A percentile compares a stretch with the other conserved stretches of the same genome.
phyloP scores from a whole-genome alignment of 2,888 invertebrate genomes.

The Amphipyra tragopoginis region DNA sequence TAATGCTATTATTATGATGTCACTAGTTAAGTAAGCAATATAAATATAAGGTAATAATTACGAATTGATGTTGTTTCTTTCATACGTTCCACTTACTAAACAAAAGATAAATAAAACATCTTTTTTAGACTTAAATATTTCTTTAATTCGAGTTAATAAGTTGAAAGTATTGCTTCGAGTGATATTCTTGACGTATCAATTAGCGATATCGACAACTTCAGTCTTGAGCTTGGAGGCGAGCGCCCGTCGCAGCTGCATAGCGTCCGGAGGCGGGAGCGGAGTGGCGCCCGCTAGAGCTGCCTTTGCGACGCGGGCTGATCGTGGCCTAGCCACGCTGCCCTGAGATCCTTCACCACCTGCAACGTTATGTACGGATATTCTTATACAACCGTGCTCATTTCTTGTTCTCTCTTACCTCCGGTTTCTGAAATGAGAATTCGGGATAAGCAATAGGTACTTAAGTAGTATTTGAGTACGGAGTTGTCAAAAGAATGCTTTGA shows the following conservation, averaged over 20 bases:
- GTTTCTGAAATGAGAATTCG: no score
- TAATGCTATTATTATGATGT: constrained; percentile 89
- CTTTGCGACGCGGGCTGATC: constrained; percentile 93
- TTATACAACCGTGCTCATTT: no score
- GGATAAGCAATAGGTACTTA: no score
- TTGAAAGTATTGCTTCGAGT: constrained; percentile 20
- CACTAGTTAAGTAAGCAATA: constrained; percentile 90
- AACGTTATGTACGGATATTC: not conserved
- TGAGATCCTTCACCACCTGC: constrained; percentile 90
- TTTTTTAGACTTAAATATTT: constrained; percentile 29
- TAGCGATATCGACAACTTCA: constrained; percentile 93
- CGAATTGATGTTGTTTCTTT: constrained; percentile 75
- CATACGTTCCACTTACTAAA: constrained; percentile 49
- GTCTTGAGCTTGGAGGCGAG: constrained; percentile 95
- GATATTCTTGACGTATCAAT: constrained; percentile 50
- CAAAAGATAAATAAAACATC: constrained; percentile 21
- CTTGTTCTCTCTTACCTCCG: no score
- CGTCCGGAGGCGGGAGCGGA: constrained; percentile 85
- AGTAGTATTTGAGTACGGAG: no score
- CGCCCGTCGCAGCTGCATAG: constrained; percentile 94
- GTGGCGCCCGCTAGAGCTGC: constrained; percentile 90
- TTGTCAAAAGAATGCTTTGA: no score
- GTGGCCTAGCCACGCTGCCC: constrained; percentile 89
- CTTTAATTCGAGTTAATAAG: constrained; percentile 27
- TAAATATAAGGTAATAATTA: constrained; percentile 88